These are phyloP conservation scores for Micropoecilia bifurca DNA, from an alignment of 2,797 vertebrate species.

Conservation along the genomic window DNA sequence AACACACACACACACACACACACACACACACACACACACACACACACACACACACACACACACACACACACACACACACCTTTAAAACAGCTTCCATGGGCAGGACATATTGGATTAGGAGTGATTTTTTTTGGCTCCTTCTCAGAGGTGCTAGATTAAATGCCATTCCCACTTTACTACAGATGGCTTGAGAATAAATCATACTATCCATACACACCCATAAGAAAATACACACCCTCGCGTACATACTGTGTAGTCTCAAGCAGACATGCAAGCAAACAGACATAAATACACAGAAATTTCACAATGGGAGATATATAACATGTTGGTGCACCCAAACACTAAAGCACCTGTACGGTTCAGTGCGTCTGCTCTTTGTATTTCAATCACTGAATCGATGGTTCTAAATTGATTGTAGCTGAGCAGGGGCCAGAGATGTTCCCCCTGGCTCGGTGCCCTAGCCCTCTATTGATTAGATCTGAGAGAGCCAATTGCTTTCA, in stretches of 20 bases:
- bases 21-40: not conserved
- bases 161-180: constrained; percentile 79
- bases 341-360: constrained; percentile 74
- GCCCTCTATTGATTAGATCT: constrained; percentile 81
- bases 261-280: constrained; percentile 15
- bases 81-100: constrained; percentile 48
- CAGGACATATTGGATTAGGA: constrained; percentile 79
- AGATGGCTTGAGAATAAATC: constrained; percentile 76
- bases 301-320: constrained; percentile 70
- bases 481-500: constrained; percentile 84
- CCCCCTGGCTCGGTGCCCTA: constrained; percentile 75
- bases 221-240: constrained; percentile 14
- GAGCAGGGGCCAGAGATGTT: constrained; percentile 78
- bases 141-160: constrained; percentile 80
- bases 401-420: constrained; percentile 82
- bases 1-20: constrained; percentile 22
- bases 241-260: not conserved
- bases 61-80: too few species aligned
- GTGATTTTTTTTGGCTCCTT: constrained; percentile 60
- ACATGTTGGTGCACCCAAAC: constrained; percentile 70
- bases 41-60: constrained; percentile 26
- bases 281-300: constrained; percentile 48
- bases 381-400: constrained; percentile 84
- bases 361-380: constrained; percentile 75
- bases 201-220: constrained; percentile 61